These are phyloP conservation scores for Rhombomys opimus DNA, from an alignment of 2,113 vertebrate species.

Conservation along the genomic window DNA sequence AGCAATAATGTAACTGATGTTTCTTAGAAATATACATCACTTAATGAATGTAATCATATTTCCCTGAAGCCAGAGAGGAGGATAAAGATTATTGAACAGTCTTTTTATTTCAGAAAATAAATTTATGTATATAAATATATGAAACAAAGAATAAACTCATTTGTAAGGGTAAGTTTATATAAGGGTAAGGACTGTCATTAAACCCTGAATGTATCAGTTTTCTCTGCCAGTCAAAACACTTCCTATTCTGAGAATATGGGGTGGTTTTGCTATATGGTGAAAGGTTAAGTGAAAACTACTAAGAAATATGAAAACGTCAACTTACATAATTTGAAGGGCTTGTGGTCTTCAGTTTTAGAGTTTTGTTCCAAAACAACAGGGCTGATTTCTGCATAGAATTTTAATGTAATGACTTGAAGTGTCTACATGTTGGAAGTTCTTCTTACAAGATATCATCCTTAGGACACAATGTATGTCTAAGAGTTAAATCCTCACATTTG, in stretches of 20 bases:
- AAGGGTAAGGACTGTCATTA: background rate
- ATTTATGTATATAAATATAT: background rate
- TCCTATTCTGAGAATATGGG: background rate
- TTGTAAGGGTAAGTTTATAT: background rate
- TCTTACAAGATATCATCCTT: background rate
- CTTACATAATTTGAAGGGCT: background rate
- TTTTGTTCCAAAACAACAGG: background rate
- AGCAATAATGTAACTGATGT: background rate
- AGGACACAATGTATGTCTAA: background rate
- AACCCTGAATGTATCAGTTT: background rate
- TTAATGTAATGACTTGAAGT: background rate
- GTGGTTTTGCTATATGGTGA: background rate
- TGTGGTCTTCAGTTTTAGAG: background rate
- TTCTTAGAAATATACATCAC: background rate
- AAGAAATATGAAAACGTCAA: background rate
- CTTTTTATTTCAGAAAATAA: background rate
- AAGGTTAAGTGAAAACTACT: background rate
- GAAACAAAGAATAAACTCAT: background rate
- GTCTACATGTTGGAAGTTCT: background rate
- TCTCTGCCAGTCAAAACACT: background rate
- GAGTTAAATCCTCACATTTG: background rate
- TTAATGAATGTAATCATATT: background rate
- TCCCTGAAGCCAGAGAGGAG: background rate
- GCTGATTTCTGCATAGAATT: background rate
- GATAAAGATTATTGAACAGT: background rate